Conservation (phyloP, 2,888 invertebrate species). For the Eustalomyia histrio region DNA sequence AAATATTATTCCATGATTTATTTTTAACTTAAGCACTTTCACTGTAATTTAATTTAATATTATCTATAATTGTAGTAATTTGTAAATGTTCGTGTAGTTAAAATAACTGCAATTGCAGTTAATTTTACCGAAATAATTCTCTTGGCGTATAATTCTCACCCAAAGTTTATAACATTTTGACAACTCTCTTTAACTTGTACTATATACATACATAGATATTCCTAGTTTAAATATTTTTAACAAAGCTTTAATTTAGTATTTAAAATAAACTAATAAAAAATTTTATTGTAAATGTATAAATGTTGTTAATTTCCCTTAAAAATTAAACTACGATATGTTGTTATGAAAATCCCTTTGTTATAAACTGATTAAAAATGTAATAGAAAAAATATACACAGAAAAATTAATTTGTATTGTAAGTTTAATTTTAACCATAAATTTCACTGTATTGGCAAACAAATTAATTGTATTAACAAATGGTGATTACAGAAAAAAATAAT, state of each 20-base stretch:
- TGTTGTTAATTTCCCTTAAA: slow-evolving; percentile 54
- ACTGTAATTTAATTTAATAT: too few species aligned
- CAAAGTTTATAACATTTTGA: background rate
- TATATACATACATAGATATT: background rate
- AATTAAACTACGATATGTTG: slow-evolving; percentile 28
- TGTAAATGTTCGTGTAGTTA: too few species aligned
- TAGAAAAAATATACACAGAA: slow-evolving; percentile 8
- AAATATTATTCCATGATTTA: too few species aligned
- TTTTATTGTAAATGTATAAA: slow-evolving; percentile 54
- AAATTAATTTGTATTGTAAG: too few species aligned
- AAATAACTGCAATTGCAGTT: too few species aligned
- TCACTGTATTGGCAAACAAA: background rate
- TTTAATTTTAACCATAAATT: too few species aligned
- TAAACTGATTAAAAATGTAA: slow-evolving; percentile 18
- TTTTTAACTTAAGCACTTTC: too few species aligned
- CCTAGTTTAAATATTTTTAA: background rate
- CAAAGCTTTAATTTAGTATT: slow-evolving; percentile 16
- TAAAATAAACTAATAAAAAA: slow-evolving; percentile 18
- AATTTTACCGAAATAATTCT: too few species aligned
- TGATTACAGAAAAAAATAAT: too few species aligned
- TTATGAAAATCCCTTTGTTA: slow-evolving; percentile 51
- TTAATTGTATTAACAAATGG: too few species aligned
- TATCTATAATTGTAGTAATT: too few species aligned
- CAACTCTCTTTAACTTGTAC: background rate
- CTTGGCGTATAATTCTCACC: background rate